Evolutionary conservation across 2,113 vertebrate species (phyloP), one percentile per base, ranked within the genome.

Genomic region (Fregetta grallaria): DNA sequence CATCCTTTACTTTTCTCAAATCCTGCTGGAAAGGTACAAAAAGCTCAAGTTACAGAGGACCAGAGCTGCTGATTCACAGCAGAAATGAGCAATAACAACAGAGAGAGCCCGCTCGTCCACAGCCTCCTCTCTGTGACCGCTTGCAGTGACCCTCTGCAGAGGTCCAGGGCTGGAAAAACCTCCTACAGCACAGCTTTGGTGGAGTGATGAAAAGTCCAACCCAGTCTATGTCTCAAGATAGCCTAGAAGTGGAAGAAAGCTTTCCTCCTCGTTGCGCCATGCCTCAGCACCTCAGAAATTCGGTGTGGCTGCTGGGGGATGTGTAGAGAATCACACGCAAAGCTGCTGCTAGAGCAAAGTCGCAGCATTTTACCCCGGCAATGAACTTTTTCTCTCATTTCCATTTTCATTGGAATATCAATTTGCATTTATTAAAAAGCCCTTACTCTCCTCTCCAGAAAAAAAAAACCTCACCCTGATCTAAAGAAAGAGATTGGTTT

Each of bases 391-490:
- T 32, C 49, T 32, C 91, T 92, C 91, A 94, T 95, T 97, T 95
- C 95, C 89, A 86, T 96, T 95, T 95, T 76, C 93, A 95, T 47
- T 94, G 91, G 86, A 95, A 96, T 96, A 97, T 92, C 89, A 87
- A 97, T 95, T 95, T 96, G 87, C 94, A 96, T 96, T 96, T 96
- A 97, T 92, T 96, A 95, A 90, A 97, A 95, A 95, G 82, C 90
- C 86, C 94, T 96, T 94, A 85, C 80, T 62, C 88, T 87, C 71
- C 38, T 89, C 94, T 87, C 70, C 62, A 88, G 36, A 0, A 82
- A 23, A 53, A 81, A 56, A 40, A 55, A 13, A 14, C 15, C 38
- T 38, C 65, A 92, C 55, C 80, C 88, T n/a, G 42, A 89, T 92
- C 68, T 95, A 85, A 96, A 93, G 92, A 76, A 92, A 92, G 92